Evolutionary conservation across 2,113 vertebrate genomes (phyloP).

Genomic region (Sinocyclocheilus anophthalmus): DNA sequence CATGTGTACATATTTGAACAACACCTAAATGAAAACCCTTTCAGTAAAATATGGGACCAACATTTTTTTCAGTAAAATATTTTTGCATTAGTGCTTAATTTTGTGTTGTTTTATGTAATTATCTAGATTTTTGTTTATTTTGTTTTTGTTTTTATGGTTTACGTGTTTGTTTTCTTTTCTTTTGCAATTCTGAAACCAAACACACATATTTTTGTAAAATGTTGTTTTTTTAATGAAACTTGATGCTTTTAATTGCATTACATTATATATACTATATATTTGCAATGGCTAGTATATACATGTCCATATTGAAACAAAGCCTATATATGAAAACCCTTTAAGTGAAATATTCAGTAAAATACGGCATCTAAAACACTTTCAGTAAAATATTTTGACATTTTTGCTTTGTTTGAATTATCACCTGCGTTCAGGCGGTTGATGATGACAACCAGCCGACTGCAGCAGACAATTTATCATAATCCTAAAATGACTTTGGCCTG

Average conservation of each 20-base stretch:
- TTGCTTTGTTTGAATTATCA: background rate
- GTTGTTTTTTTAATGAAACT: background rate
- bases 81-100: background rate
- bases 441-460: background rate
- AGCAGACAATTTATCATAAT: conserved; percentile 3
- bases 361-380: background rate
- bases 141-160: background rate
- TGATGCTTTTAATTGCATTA: background rate
- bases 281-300: background rate
- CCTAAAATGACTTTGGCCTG: background rate
- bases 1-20: no score
- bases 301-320: background rate
- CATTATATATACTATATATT: no score
- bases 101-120: background rate
- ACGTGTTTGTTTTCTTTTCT: background rate
- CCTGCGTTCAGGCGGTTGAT: background rate
- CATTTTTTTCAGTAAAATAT: background rate
- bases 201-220: no score
- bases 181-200: background rate
- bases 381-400: background rate
- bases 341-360: background rate
- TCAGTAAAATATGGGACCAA: background rate
- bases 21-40: background rate
- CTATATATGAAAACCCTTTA: background rate
- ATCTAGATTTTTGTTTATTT: background rate